Evolutionary conservation across 2,888 invertebrate species (phyloP).

Genomic region (Corythucha ciliata): DNA sequence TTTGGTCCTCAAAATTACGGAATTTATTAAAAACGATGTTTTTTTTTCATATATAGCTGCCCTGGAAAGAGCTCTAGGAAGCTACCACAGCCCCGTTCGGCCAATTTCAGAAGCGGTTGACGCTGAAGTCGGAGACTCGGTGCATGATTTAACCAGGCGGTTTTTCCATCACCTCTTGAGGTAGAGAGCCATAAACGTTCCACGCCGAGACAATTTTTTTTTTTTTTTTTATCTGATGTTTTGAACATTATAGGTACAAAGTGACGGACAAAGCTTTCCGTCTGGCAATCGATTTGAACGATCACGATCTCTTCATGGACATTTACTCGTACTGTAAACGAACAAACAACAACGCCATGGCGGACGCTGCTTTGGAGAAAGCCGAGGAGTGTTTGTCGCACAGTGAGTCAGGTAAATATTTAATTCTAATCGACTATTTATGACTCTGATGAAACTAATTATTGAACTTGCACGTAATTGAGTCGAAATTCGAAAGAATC

Average conservation of each 20-base stretch:
- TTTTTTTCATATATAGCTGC: constrained; percentile 44
- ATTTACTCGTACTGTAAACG: constrained; percentile 62
- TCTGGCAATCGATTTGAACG: constrained; percentile 72
- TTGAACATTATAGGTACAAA: constrained; percentile 55
- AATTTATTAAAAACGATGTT: too few species aligned
- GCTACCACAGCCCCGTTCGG: constrained; percentile 62
- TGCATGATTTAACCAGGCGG: constrained; percentile 71
- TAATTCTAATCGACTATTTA: too few species aligned
- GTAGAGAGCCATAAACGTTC: constrained; percentile 37
- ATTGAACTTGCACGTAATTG: too few species aligned
- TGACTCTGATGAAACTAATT: too few species aligned
- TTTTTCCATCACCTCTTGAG: constrained; percentile 80
- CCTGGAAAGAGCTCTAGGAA: constrained; percentile 68
- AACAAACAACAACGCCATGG: constrained; percentile 52
- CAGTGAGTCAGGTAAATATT: constrained; percentile 16
- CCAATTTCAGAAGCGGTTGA: constrained; percentile 57
- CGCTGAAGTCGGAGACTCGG: constrained; percentile 58
- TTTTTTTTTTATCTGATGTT: constrained; percentile 5
- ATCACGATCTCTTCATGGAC: constrained; percentile 81
- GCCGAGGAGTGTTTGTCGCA: constrained; percentile 44
- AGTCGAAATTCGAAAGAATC: constrained; percentile 50
- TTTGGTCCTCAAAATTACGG: not conserved
- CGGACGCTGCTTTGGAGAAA: constrained; percentile 59
- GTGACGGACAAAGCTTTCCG: constrained; percentile 73
- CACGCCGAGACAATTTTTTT: not conserved